Percentiles rank a stretch among this genome's conserved stretches.
Conservation (phyloP, 2,113 vertebrate genomes). For the Formicarius rufipectus region DNA sequence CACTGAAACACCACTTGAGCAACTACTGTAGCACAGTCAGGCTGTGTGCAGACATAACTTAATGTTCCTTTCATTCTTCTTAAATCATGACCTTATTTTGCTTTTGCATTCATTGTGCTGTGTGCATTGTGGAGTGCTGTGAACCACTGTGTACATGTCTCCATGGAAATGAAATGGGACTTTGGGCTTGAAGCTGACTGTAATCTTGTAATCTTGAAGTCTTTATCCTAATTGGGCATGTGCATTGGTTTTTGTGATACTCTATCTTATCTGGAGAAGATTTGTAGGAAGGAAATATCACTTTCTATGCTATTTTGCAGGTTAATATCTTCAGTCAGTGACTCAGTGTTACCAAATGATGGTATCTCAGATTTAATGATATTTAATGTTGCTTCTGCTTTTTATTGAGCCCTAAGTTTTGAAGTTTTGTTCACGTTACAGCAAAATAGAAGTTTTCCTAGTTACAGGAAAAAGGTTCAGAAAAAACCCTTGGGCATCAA, state of each 20-base stretch:
- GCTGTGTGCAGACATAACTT: not conserved
- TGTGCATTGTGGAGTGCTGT: not conserved
- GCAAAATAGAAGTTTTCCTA: not conserved
- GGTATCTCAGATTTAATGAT: not conserved
- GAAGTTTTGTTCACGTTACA: not conserved
- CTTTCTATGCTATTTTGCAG: not conserved
- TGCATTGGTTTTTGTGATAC: not conserved
- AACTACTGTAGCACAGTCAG: not conserved
- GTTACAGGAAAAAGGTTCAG: not conserved
- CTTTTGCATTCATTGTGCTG: not conserved
- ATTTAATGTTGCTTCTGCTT: not conserved
- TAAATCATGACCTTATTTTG: not conserved
- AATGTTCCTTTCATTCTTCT: not conserved
- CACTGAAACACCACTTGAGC: not conserved
- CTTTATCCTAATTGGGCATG: not conserved
- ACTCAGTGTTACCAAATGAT: slow-evolving; percentile 9
- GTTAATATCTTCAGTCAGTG: not conserved
- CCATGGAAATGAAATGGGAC: not conserved
- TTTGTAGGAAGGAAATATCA: not conserved
- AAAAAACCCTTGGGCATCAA: not conserved
- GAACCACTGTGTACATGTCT: not conserved
- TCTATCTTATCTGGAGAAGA: not conserved
- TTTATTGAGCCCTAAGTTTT: not conserved
- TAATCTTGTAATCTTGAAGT: not conserved
- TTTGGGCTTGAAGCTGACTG: not conserved